These are phyloP conservation scores for Nycticorax nycticorax DNA, from an alignment of 2,113 vertebrate genomes.

Conservation along the genomic window DNA sequence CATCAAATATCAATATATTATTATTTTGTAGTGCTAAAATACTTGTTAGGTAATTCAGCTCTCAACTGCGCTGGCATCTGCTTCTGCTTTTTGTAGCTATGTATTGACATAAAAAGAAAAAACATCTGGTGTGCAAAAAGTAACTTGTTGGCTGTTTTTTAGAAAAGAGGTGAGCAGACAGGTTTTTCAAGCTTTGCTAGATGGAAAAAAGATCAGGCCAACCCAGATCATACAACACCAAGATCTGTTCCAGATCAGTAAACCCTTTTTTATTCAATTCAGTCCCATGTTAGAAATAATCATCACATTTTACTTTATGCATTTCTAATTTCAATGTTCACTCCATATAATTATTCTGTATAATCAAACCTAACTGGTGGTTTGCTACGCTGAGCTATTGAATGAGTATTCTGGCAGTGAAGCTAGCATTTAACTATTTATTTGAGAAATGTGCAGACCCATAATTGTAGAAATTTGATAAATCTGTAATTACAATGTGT, in stretches of 20 bases:
- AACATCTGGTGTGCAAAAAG: constrained; percentile 22
- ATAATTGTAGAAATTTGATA: constrained; percentile 13
- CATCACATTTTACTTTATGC: constrained; percentile 9
- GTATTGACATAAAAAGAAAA: constrained; percentile 30
- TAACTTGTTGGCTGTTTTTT: neutral
- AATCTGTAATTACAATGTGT: neutral
- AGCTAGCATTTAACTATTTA: constrained; percentile 9
- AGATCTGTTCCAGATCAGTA: constrained; percentile 31
- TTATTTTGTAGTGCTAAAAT: constrained; percentile 18
- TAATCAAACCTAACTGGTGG: constrained; percentile 37
- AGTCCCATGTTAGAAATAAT: constrained; percentile 44
- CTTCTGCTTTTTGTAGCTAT: neutral
- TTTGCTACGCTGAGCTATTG: neutral
- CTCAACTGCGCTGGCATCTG: constrained; percentile 12
- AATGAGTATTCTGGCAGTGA: neutral
- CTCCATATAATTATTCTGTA: constrained; percentile 50
- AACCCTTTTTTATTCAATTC: constrained; percentile 32
- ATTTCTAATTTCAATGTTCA: constrained; percentile 53
- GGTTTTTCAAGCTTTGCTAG: neutral
- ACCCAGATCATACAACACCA: neutral
- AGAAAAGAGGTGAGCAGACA: neutral
- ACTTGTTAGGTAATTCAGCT: constrained; percentile 34
- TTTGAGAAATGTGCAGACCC: neutral
- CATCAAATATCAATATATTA: constrained; percentile 27
- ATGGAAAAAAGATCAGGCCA: neutral